Conservation (phyloP, 2,113 vertebrate species). For the Lichenostomus cassidix region DNA sequence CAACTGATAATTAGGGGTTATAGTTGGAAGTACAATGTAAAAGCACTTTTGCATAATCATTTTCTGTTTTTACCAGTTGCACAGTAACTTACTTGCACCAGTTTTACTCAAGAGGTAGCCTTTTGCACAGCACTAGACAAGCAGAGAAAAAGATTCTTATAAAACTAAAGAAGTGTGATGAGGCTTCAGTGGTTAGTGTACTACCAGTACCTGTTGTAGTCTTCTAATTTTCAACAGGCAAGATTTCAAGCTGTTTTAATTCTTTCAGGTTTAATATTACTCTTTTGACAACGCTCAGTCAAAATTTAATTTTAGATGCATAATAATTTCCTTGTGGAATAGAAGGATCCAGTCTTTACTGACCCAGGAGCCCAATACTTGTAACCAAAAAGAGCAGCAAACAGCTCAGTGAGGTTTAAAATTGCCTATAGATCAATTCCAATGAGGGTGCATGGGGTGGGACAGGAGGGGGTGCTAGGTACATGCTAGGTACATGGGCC, state of each 20-base stretch:
- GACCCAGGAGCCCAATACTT: not conserved
- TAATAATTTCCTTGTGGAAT: not conserved
- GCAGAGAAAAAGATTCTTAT: not conserved
- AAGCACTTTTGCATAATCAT: not conserved
- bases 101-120: not conserved
- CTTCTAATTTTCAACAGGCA: not conserved
- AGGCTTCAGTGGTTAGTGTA: not conserved
- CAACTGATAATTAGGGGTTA: not conserved
- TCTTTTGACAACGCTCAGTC: not conserved
- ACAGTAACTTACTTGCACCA: not conserved
- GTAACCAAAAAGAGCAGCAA: not conserved
- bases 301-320: not conserved
- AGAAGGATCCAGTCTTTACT: not conserved
- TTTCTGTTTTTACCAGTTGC: not conserved
- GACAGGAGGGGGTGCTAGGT: not conserved
- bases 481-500: not conserved
- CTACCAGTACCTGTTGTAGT: not conserved
- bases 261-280: not conserved
- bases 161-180: not conserved
- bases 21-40: not conserved
- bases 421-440: accelerated
- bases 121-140: not conserved
- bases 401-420: not conserved
- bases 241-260: not conserved
- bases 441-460: not conserved